These are phyloP conservation scores for Penaeus monodon DNA, from an alignment of 2,888 invertebrate species.

Conservation along the genomic window DNA sequence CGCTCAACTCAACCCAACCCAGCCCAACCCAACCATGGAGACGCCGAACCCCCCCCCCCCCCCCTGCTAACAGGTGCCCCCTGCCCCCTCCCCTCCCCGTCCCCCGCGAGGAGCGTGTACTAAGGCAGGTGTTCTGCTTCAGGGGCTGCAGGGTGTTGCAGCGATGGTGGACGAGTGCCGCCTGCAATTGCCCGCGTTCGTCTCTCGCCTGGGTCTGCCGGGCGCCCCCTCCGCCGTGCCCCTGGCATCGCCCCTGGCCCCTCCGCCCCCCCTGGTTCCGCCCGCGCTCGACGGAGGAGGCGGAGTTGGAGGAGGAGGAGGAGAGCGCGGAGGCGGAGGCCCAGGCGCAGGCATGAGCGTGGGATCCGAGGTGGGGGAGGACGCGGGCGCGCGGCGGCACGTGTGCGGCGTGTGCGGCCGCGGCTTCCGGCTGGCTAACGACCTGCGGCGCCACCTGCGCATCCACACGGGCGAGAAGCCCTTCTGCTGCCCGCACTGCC, in stretches of 20 bases:
- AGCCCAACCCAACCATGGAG: too few relatives aligned
- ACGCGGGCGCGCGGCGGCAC: conserved; percentile 39
- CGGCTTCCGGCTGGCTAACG: conserved; percentile 55
- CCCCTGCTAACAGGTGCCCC: background rate
- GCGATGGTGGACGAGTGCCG: conserved; percentile 45
- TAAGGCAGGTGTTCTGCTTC: conserved; percentile 60
- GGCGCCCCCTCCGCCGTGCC: conserved; percentile 22
- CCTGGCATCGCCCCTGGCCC: background rate
- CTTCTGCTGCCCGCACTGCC: conserved; percentile 59
- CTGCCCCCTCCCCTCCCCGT: background rate
- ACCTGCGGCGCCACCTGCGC: conserved; percentile 53
- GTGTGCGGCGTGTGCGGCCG: conserved; percentile 50
- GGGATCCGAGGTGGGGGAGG: conserved; percentile 22
- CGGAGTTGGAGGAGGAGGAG: too few relatives aligned
- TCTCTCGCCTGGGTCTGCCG: conserved; percentile 46
- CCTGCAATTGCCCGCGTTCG: conserved; percentile 49
- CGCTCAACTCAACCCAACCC: too few relatives aligned
- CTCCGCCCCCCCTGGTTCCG: conserved; percentile 8
- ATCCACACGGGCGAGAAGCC: conserved; percentile 59
- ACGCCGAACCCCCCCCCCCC: too few relatives aligned
- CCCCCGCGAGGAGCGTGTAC: conserved; percentile 7
- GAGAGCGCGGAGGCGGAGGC: too few relatives aligned
- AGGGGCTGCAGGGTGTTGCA: conserved; percentile 46
- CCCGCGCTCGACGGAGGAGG: background rate
- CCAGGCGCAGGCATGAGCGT: background rate